Evolutionary conservation across 2,797 vertebrate species (phyloP), one percentile per base, ranked within the genome.

Genomic region (Schizothorax lantsangensis): DNA sequence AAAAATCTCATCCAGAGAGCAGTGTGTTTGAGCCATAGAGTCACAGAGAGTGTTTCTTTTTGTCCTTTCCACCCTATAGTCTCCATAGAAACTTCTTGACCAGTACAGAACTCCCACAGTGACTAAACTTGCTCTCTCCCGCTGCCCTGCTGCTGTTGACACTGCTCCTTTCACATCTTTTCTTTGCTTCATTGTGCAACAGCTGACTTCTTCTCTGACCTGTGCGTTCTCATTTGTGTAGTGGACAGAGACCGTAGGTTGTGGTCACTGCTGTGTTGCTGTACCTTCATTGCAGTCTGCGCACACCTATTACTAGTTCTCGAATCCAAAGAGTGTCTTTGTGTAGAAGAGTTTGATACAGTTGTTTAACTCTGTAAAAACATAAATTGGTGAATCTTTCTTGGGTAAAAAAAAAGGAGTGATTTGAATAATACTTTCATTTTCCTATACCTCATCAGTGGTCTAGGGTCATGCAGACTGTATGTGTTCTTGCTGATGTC

Each of bases 41-140:
- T 49, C 66, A 23, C n/a, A 38, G 40, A 64, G 12, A 73, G 68
- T 72, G 74, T 36, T 57, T 62, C 43, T 66, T 79, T 83, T 26
- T 49, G 47, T 84, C 77, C 59, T 79, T 86, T 86, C 57, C 71
- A 49, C 38, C 75, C 78, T 86, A 79, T 87, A 89, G 83, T 89
- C 82, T 77, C 83, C 85, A 87, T 84, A 83, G 81, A 74, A 64
- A 84, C 74, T 74, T 80, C 43, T 81, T 88, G 68, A 85, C 45
- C 71, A 86, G 74, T 78, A 71, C 84, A 87, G 79, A 57, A 84
- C 73, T 79, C 81, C 86, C 77, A 82, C 30, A 54, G 73, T 0
- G 14, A 10, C 30, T 85, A 73, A 85, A 80, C 68, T 62, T 59
- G 72, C 52, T 85, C 14, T 78, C 72, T 26, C 68, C 81, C 6